Evolutionary conservation across 2,888 invertebrate species (phyloP).

Genomic region (Agrilus cyanescens): DNA sequence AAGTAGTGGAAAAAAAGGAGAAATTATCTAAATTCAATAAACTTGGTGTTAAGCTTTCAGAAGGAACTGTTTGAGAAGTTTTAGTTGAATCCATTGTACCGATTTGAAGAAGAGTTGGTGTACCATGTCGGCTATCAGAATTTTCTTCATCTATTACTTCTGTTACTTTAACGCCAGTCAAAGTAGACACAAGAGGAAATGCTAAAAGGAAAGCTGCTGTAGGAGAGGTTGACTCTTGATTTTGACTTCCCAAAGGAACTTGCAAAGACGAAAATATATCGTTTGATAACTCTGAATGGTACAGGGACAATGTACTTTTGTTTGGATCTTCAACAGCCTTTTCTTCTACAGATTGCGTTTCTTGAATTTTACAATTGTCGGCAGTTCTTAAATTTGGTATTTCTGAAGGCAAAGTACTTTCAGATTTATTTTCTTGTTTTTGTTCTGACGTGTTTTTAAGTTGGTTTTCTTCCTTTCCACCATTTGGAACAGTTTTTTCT

Average conservation of each 20-base stretch:
- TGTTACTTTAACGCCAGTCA: constrained; percentile 41
- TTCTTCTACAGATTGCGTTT: neutral
- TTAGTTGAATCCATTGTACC: constrained; percentile 33
- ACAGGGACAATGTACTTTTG: constrained; percentile 17
- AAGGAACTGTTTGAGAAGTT: constrained; percentile 22
- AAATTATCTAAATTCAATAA: constrained; percentile 32
- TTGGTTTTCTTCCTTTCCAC: neutral
- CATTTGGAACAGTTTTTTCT: neutral
- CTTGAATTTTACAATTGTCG: neutral
- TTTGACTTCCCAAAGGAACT: constrained; percentile 41
- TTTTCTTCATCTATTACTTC: constrained; percentile 44
- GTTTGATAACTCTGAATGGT: constrained; percentile 43
- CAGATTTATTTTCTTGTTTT: neutral
- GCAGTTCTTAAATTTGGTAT: constrained; percentile 7
- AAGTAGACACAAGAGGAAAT: constrained; percentile 57
- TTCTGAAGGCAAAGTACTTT: constrained; percentile 7
- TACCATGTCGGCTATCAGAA: constrained; percentile 34
- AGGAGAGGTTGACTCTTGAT: constrained; percentile 54
- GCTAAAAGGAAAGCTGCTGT: constrained; percentile 67
- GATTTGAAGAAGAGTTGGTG: constrained; percentile 38
- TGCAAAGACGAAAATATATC: constrained; percentile 49
- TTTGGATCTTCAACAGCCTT: constrained; percentile 1
- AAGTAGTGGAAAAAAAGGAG: constrained; percentile 28
- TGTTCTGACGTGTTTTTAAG: too few species aligned
- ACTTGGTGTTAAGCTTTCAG: constrained; percentile 28